A percentile compares a stretch with the other conserved stretches of the same genome.
Evolutionary conservation across 2,113 vertebrate genomes (phyloP).

Genomic region (Pterophyllum scalare): DNA sequence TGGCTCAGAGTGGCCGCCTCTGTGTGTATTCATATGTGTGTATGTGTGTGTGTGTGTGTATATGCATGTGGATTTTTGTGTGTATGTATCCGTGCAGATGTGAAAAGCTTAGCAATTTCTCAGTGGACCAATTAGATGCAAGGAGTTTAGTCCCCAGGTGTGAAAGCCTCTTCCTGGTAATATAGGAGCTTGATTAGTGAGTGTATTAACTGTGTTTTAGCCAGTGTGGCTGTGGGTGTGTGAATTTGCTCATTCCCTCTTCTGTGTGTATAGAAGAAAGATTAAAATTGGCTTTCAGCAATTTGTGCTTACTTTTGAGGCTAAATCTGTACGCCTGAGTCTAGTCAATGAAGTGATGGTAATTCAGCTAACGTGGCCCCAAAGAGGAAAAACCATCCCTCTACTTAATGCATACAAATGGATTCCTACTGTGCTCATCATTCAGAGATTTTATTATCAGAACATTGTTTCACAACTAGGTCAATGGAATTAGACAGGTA

Average conservation of each 20-base stretch:
- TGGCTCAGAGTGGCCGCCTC: constrained; percentile 61
- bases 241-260: neutral
- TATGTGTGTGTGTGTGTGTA: constrained; percentile 14
- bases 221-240: constrained; percentile 9
- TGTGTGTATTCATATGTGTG: constrained; percentile 25
- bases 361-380: constrained; percentile 36
- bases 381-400: constrained; percentile 34
- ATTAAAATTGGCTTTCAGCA: constrained; percentile 35
- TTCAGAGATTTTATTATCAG: constrained; percentile 31
- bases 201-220: constrained; percentile 58
- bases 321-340: constrained; percentile 9
- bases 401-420: constrained; percentile 50
- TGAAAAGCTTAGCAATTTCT: constrained; percentile 76
- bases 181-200: constrained; percentile 72
- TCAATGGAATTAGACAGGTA: constrained; percentile 39
- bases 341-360: constrained; percentile 39
- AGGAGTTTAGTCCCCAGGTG: constrained; percentile 73
- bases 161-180: constrained; percentile 66
- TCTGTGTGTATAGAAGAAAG: constrained; percentile 9
- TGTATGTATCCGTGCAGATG: constrained; percentile 63
- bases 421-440: constrained; percentile 26
- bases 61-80: constrained; percentile 13
- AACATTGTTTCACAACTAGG: constrained; percentile 49
- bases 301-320: constrained; percentile 35
- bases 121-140: constrained; percentile 79